Evolutionary conservation across 2,797 vertebrate species (phyloP).

Genomic region (Zalophus californianus): DNA sequence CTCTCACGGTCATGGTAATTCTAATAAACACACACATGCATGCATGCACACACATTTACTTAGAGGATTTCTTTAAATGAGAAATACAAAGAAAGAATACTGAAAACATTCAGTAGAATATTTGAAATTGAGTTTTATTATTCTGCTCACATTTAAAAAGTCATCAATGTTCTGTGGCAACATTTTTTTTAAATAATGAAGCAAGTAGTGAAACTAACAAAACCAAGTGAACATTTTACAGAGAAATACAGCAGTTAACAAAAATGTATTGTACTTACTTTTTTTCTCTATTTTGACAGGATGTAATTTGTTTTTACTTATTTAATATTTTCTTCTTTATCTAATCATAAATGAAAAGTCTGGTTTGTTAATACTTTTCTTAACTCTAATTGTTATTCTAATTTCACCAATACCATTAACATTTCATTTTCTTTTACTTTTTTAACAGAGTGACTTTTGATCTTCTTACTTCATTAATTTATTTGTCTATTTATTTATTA

Average conservation of each 20-base stretch:
- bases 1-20: background rate
- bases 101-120: background rate
- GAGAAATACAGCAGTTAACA: slow-evolving; percentile 6
- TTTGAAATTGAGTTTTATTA: slow-evolving; percentile 27
- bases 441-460: slow-evolving; percentile 11
- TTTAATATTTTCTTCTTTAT: slow-evolving; percentile 47
- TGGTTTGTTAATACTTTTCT: background rate
- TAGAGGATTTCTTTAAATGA: background rate
- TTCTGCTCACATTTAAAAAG: slow-evolving; percentile 8
- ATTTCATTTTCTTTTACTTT: slow-evolving; percentile 37
- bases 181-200: slow-evolving; percentile 46
- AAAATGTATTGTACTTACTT: background rate
- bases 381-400: background rate
- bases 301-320: slow-evolving; percentile 24
- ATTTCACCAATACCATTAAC: background rate
- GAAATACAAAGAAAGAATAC: slow-evolving; percentile 2
- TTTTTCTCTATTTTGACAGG: background rate
- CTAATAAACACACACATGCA: background rate
- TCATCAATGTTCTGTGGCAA: background rate
- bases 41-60: background rate
- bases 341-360: slow-evolving; percentile 16
- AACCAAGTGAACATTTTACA: slow-evolving; percentile 12
- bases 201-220: background rate
- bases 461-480: background rate
- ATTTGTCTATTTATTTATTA: too few species aligned